A percentile compares a stretch with the other conserved stretches of the same genome.
phyloP scores from a whole-genome alignment of 1,140 invertebrate species.

The Bombyx mori region ASM3026992v2 NC_085107.1:7139001-7139500 shows the following conservation, averaged over 20 bases:
- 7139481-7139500: too few relatives aligned
- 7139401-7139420: too few relatives aligned
- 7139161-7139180: conserved; percentile 16
- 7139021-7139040: background rate
- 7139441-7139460: too few relatives aligned
- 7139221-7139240: conserved; percentile 22
- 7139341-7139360: too few relatives aligned
- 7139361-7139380: too few relatives aligned
- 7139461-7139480: too few relatives aligned
- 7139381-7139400: too few relatives aligned
- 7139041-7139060: background rate
- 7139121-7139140: conserved; percentile 2
- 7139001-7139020: background rate
- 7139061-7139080: conserved; percentile 2
- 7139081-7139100: conserved; percentile 2
- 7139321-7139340: too few relatives aligned
- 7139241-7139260: conserved; percentile 18
- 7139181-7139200: conserved; percentile 11
- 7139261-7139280: conserved; percentile 18
- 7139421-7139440: too few relatives aligned
- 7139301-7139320: too few relatives aligned
- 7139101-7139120: conserved; percentile 5
- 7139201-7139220: conserved; percentile 28
- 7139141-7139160: conserved; percentile 12
- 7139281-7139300: conserved; percentile 2